Evolutionary conservation across 2,797 vertebrate genomes (phyloP), one percentile per base, ranked within the genome.

Genomic region (Sternotherus odoratus): DNA sequence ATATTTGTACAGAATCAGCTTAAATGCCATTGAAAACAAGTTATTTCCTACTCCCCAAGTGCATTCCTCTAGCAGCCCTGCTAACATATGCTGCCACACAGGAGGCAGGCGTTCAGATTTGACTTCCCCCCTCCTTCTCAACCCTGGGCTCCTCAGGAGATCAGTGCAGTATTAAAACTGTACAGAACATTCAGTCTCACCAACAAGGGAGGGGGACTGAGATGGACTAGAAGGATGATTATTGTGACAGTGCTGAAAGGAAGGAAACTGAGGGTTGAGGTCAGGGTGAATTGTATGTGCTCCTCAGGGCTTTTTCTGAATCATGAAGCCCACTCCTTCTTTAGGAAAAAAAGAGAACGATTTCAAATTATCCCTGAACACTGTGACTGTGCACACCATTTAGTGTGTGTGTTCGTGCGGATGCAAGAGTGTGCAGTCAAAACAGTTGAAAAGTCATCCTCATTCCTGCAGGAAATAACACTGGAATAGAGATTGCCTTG

Each of bases 401-500:
- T 36, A 7, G 90, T 53, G 79, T 1, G 2, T 0, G 79, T 75
- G 94, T 90, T 91, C 56, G 91, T 74, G 33, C 15, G 15, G 30
- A 15, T 30, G 28, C 30, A 56, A 56, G 26, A 28, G 28, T 0
- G 85, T 21, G 84, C 81, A 39, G 83, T 28, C 57, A 54, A 95
- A 92, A n/a, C 86, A 82, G 92, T 94, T 93, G 91, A 88, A 54
- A 95, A 96, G 90, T 91, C 95, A 96, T 93, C 95, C 95, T 94
- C 96, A 12, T 95, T 95, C 89, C 97, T 96, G 74, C 82, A 79
- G 23, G 92, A 97, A 78, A 94, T 57, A 97, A 92, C 92, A 84
- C 43, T 4, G 28, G 13, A 92, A 54, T 7, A 26, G 92, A 48
- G 56, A 91, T 78, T 9, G 0, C 63, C 85, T 24, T 1, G 63